Base-by-base conservation (phyloP, 2,797 vertebrate species). In the Hozukius guyotensis region DNA sequence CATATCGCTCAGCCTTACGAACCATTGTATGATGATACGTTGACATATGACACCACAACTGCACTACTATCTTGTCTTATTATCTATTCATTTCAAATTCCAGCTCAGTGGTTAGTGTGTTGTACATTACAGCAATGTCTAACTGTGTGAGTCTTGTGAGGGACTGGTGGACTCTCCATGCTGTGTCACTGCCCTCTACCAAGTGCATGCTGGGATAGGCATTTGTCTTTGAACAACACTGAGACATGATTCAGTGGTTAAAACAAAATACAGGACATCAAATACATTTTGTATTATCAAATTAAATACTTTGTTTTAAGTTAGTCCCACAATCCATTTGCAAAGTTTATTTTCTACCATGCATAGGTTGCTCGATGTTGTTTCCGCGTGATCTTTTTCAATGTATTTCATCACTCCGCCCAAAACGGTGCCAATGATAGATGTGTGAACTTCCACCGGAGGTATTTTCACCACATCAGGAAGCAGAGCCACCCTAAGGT, bases 381-480 rank as follows among this genome's bases (percentile, higher is more conserved):
- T 20, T 56, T 57, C 12, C 2, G 57, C 36, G 4, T 36, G 8
- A 31, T 25, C 3, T 29, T 53, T 64, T 20, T 57, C 13, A 49
- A 6, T 32, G 46, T 11, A 18, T 80, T 75, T 82, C 31, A 29
- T 70, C 25, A 56, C 11, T 71, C 27, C 31, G 11, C 27, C 53
- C 24, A 65, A 56, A 60, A 66, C 38, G 1, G 38, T 72, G 64
- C 36, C 38, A 68, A 32, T n/a, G 18, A 32, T 42, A 77, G 22
- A 77, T 71, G 60, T 61, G 8, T 42, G 16, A 72, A 27, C 18
- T 72, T 71, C 75, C 7, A 14, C 4, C 13, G 3, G 53, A 16
- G n/a, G 8, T 77, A 46, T 81, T 93, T 92, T 88, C 75, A 72
- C 57, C 81, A 89, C 86, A 79, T 89, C 85, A 95, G 92, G 94